A percentile compares a stretch with the other conserved stretches of the same genome.
phyloP scores from a whole-genome alignment of 2,888 invertebrate genomes.

The Anodontia alba region DNA sequence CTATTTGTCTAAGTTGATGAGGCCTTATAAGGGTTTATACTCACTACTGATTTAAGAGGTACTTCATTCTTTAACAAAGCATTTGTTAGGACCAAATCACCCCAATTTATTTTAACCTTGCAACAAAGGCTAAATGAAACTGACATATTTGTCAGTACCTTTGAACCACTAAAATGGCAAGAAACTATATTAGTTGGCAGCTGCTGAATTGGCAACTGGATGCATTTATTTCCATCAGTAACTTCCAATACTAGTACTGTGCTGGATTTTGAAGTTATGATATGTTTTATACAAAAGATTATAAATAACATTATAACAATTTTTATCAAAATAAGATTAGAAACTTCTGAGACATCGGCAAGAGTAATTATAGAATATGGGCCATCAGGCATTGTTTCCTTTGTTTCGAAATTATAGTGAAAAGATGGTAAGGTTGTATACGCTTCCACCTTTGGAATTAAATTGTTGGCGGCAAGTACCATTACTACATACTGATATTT shows the following conservation, averaged over 20 bases:
- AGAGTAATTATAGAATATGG: background rate
- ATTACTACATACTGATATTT: background rate
- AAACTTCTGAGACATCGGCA: background rate
- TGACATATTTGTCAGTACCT: background rate
- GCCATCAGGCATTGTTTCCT: background rate
- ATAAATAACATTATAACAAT: background rate
- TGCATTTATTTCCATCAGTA: slow-evolving; percentile 4
- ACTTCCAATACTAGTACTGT: background rate
- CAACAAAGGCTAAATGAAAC: background rate
- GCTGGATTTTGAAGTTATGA: background rate
- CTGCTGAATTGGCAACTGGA: background rate
- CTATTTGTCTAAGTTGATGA: background rate
- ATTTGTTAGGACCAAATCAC: background rate
- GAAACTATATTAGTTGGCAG: background rate
- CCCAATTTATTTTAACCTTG: background rate
- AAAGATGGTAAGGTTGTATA: background rate
- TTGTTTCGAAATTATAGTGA: background rate
- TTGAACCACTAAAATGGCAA: background rate
- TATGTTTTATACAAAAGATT: background rate
- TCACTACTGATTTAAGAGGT: background rate
- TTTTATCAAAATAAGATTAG: background rate
- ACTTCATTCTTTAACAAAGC: background rate
- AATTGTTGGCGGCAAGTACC: background rate
- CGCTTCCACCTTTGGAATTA: background rate
- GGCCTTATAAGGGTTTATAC: background rate